Conservation (phyloP, 1,140 invertebrate genomes). For the Drosophila erecta region DNA sequence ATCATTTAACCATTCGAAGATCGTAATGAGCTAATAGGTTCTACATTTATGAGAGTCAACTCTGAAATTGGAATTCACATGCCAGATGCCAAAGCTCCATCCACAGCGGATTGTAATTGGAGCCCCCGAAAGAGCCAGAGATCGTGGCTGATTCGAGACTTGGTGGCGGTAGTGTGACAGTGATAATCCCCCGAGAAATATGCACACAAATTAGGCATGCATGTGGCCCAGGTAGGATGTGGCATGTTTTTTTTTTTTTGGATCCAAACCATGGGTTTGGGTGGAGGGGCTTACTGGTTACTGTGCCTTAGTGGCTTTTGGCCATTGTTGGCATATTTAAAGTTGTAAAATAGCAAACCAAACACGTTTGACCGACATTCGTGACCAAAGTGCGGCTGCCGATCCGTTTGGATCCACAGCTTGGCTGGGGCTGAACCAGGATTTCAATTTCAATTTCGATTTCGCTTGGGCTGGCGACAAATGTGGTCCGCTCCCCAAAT, state of each 20-base stretch:
- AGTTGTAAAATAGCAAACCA: constrained; percentile 82
- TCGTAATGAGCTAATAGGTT: not conserved
- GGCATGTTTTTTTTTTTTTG: not conserved
- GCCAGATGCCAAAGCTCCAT: constrained; percentile 24
- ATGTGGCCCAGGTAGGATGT: constrained; percentile 27
- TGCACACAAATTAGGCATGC: constrained; percentile 80
- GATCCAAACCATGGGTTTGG: not conserved
- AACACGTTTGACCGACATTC: constrained; percentile 83
- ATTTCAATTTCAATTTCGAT: constrained; percentile 80
- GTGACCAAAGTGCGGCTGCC: constrained; percentile 78
- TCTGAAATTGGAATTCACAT: constrained; percentile 36
- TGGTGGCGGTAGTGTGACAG: constrained; percentile 49
- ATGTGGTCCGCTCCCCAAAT: constrained; percentile 51
- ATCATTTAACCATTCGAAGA: not conserved
- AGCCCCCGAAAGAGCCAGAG: constrained; percentile 7
- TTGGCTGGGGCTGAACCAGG: constrained; percentile 44
- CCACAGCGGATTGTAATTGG: constrained; percentile 48
- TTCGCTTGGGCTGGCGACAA: constrained; percentile 72
- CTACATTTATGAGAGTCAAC: too few relatives aligned
- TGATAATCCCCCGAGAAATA: constrained; percentile 77
- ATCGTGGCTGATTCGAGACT: constrained; percentile 32
- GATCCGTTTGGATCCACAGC: constrained; percentile 11
- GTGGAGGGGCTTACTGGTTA: not conserved
- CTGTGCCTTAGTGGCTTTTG: constrained; percentile 31
- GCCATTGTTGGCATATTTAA: constrained; percentile 82